phyloP scores from a whole-genome alignment of 2,888 invertebrate species.

The Ashinkailepas kermadecensis region DNA sequence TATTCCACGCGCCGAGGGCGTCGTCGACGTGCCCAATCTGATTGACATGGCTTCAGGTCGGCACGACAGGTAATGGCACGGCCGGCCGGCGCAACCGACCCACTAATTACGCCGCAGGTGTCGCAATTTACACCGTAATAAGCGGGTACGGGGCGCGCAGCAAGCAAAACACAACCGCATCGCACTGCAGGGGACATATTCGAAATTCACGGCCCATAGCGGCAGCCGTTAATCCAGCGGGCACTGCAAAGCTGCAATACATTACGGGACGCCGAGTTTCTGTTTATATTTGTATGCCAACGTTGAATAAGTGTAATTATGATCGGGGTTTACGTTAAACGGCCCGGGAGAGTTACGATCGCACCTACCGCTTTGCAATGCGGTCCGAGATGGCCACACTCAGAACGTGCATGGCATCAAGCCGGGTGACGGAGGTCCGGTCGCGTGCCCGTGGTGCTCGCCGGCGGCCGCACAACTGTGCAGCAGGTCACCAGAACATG shows the following conservation, averaged over 20 bases:
- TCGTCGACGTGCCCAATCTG: too few relatives aligned
- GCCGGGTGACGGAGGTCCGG: too few relatives aligned
- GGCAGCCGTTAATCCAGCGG: not conserved
- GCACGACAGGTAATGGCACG: too few relatives aligned
- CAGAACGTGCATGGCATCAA: not conserved
- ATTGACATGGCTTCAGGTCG: too few relatives aligned
- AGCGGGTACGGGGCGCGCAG: slow-evolving; percentile 7
- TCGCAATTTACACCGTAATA: not conserved
- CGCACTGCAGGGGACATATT: slow-evolving; percentile 4
- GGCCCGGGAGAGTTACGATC: not conserved
- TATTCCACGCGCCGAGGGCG: too few relatives aligned
- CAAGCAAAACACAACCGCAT: not conserved
- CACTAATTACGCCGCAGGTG: not conserved
- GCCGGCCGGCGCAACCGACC: not conserved
- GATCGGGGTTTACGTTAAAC: not conserved
- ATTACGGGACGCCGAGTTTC: not conserved
- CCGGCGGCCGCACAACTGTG: too few relatives aligned
- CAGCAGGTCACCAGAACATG: not conserved
- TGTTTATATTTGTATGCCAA: not conserved
- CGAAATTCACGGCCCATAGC: not conserved
- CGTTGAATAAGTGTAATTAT: not conserved
- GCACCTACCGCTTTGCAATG: not conserved
- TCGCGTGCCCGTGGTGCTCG: too few relatives aligned
- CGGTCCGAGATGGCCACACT: not conserved
- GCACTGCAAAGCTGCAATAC: not conserved